These are phyloP conservation scores for Peromyscus nudipes DNA, from an alignment of 2,797 vertebrate genomes.

Conservation along the genomic window DNA sequence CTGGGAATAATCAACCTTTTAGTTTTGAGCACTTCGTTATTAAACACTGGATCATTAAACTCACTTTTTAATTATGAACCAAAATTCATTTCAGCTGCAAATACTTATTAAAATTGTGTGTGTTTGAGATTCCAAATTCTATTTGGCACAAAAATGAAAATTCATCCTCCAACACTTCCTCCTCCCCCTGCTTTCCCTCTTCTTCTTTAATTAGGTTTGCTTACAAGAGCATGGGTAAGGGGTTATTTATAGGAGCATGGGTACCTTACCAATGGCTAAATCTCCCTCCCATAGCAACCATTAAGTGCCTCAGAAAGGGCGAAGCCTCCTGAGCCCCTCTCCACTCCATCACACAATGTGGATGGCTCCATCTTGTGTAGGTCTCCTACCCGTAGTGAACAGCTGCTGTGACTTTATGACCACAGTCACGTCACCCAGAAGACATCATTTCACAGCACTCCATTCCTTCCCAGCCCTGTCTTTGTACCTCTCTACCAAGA, in stretches of 20 bases:
- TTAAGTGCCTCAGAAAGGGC: neutral
- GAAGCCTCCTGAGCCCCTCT: neutral
- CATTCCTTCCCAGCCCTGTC: neutral
- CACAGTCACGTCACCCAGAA: neutral
- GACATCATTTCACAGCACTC: neutral
- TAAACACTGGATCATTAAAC: slow-evolving; percentile 32
- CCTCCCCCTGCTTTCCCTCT: neutral
- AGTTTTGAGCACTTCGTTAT: slow-evolving; percentile 56
- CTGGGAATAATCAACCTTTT: slow-evolving; percentile 47
- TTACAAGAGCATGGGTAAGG: neutral
- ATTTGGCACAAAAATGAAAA: slow-evolving; percentile 51
- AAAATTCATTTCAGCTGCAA: slow-evolving; percentile 23
- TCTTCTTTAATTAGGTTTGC: neutral
- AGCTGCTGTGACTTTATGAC: neutral
- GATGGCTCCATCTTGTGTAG: neutral
- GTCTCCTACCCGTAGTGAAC: neutral
- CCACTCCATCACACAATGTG: neutral
- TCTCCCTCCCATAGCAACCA: neutral
- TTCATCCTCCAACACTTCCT: neutral
- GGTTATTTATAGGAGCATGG: neutral
- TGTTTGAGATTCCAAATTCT: slow-evolving; percentile 51
- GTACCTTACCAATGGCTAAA: neutral
- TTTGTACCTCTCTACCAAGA: neutral
- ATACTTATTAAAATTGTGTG: slow-evolving; percentile 44
- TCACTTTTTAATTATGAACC: slow-evolving; percentile 41